These are phyloP conservation scores for Eucidaris tribuloides DNA, from an alignment of 35 echinoderm and acorn worm genomes.

Conservation along the genomic window DNA sequence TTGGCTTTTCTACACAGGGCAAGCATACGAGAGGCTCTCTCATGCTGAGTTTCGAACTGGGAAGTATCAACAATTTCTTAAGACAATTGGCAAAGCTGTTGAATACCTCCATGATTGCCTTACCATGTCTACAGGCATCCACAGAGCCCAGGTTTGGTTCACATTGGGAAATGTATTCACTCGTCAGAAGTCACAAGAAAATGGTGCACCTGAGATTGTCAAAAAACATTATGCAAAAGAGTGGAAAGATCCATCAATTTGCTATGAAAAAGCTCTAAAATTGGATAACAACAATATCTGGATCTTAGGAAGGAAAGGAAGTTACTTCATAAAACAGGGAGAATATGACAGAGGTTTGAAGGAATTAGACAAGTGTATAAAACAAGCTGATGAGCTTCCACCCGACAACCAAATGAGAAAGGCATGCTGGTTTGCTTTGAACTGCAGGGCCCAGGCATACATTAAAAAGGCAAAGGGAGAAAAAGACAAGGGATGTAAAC, in stretches of 20 bases:
- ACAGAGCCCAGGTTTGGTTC: background rate
- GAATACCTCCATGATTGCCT: background rate
- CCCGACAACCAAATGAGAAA: background rate
- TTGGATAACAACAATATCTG: background rate
- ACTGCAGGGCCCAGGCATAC: background rate
- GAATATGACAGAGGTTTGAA: background rate
- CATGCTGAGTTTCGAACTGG: background rate
- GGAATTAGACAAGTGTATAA: background rate
- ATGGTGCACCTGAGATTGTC: background rate
- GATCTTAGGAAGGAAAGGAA: background rate
- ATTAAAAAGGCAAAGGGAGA: constrained; percentile 12
- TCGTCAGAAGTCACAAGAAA: background rate
- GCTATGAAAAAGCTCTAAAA: constrained; percentile 1
- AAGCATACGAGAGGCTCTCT: background rate
- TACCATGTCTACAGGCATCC: background rate
- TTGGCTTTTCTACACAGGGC: constrained; percentile 8
- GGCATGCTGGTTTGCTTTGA: background rate
- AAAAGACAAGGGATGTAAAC: background rate
- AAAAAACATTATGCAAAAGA: background rate
- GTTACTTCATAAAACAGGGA: background rate
- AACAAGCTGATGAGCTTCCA: background rate
- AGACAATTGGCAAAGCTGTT: background rate
- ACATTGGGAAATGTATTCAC: background rate
- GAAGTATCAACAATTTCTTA: background rate
- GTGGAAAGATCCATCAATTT: background rate